These are phyloP conservation scores for Drosophila picticornis DNA, from an alignment of 2,888 invertebrate genomes.

Conservation along the genomic window DNA sequence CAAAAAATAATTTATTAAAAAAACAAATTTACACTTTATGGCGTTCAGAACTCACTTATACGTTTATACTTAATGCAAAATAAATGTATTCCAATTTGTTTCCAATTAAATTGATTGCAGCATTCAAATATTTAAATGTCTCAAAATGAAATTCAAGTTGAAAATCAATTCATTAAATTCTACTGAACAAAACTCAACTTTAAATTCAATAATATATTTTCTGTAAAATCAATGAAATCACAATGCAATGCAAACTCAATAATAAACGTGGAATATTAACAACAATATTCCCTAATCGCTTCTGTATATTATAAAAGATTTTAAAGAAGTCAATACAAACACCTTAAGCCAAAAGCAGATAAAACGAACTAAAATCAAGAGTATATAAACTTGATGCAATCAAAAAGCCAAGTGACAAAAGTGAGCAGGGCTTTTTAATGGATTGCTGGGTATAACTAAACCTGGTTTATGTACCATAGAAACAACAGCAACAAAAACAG, in stretches of 20 bases:
- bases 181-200: background rate
- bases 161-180: background rate
- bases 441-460: constrained; percentile 4
- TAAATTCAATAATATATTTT: background rate
- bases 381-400: background rate
- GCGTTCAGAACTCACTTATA: background rate
- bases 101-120: background rate
- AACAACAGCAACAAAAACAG: constrained; percentile 6
- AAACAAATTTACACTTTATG: background rate
- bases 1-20: background rate
- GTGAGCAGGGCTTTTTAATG: background rate
- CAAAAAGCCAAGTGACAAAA: background rate
- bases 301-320: background rate
- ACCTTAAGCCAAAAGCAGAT: background rate
- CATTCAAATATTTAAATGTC: background rate
- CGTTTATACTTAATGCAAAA: background rate
- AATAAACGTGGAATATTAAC: background rate
- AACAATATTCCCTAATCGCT: background rate
- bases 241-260: background rate
- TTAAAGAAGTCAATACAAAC: background rate
- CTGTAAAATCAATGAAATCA: background rate
- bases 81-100: background rate
- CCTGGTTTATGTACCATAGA: background rate
- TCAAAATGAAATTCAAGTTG: background rate
- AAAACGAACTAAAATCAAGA: background rate